These are phyloP conservation scores for Athalia circularis DNA, from an alignment of 2,888 invertebrate genomes.

Conservation along the genomic window DNA sequence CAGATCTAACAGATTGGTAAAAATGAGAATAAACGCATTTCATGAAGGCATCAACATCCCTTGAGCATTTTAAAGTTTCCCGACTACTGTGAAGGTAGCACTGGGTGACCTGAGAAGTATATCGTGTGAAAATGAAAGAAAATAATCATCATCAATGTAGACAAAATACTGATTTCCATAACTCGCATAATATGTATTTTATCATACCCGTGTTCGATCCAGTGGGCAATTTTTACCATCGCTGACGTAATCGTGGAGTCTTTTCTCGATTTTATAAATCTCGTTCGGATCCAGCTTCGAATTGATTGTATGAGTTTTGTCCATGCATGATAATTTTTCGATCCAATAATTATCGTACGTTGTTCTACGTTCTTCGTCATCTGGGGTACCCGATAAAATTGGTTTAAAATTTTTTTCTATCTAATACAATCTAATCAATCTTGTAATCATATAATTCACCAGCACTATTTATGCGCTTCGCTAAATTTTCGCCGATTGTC, in stretches of 20 bases:
- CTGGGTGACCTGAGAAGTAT: constrained; percentile 53
- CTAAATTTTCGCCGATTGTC: constrained; percentile 53
- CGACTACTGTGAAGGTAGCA: constrained; percentile 55
- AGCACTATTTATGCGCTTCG: constrained; percentile 53
- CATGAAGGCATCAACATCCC: constrained; percentile 55
- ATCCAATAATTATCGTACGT: constrained; percentile 62
- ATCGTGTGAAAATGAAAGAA: background rate
- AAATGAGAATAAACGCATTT: constrained; percentile 60
- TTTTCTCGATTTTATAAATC: constrained; percentile 54
- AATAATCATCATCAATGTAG: background rate
- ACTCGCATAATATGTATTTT: background rate
- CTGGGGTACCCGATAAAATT: background rate
- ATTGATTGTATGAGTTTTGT: constrained; percentile 57
- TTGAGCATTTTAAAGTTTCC: constrained; percentile 54
- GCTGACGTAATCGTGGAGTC: constrained; percentile 51
- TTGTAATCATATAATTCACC: background rate
- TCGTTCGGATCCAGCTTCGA: constrained; percentile 57
- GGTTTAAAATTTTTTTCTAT: background rate
- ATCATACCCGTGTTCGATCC: constrained; percentile 51
- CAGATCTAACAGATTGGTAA: constrained; percentile 48
- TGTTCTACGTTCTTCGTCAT: constrained; percentile 56
- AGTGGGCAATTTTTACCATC: constrained; percentile 51
- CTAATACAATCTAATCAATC: background rate
- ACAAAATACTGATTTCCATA: background rate
- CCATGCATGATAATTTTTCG: constrained; percentile 59